phyloP scores from a whole-genome alignment of 2,113 vertebrate species.

The Malurus cyaneus region DNA sequence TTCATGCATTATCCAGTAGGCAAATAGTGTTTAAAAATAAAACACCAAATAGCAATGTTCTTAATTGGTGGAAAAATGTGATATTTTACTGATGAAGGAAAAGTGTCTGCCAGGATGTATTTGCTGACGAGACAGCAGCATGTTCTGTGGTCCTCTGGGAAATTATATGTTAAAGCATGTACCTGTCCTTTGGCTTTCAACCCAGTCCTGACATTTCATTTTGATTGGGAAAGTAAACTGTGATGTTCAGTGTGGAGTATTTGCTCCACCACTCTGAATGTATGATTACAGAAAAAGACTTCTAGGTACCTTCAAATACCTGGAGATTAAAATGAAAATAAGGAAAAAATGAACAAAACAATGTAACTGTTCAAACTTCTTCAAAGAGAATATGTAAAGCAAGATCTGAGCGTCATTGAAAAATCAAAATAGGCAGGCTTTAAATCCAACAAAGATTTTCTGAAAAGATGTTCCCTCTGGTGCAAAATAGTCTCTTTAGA shows the following conservation, averaged over 20 bases:
- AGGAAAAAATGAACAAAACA: not conserved
- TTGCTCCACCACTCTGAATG: not conserved
- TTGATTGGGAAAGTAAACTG: not conserved
- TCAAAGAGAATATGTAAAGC: not conserved
- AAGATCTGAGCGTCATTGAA: not conserved
- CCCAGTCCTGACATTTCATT: not conserved
- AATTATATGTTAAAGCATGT: not conserved
- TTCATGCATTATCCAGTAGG: not conserved
- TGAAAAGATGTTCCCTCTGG: not conserved
- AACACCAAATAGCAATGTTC: not conserved
- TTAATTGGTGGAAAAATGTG: conserved; percentile 23
- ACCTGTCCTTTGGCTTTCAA: conserved; percentile 3
- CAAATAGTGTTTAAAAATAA: not conserved
- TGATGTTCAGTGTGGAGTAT: not conserved
- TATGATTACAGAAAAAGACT: not conserved
- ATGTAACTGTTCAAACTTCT: not conserved
- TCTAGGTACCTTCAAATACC: not conserved
- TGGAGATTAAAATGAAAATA: not conserved
- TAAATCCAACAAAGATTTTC: not conserved
- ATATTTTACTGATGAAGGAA: conserved; percentile 21
- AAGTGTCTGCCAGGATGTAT: conserved; percentile 22
- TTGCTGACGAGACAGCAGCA: conserved; percentile 12
- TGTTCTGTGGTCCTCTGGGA: not conserved
- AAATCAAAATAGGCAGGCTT: not conserved
- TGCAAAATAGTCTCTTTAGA: not conserved